A percentile compares a stretch with the other conserved stretches of the same genome.
These are phyloP conservation scores for Cataglyphis rosenhaueri DNA, from an alignment of 2,888 invertebrate species.

Conservation along the genomic window DNA sequence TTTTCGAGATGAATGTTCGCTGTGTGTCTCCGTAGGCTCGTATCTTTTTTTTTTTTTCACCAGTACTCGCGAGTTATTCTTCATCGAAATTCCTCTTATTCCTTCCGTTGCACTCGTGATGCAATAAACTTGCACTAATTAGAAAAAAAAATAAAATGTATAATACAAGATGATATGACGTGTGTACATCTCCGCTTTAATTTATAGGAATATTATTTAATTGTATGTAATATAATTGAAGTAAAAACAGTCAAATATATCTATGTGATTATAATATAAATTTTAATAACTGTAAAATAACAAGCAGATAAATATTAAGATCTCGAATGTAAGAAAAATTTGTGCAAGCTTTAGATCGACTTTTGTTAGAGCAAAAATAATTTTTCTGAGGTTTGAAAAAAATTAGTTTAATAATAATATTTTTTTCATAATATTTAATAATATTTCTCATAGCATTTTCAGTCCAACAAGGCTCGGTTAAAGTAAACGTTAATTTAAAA, in stretches of 20 bases:
- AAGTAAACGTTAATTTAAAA: slow-evolving; percentile 34
- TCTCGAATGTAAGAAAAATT: neutral
- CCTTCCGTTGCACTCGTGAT: neutral
- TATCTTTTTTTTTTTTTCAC: slow-evolving; percentile 70
- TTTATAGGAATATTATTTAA: neutral
- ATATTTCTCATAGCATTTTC: neutral
- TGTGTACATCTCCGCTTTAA: neutral
- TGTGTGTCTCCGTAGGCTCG: slow-evolving; percentile 63
- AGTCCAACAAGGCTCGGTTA: neutral
- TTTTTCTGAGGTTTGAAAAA: neutral
- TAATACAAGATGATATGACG: neutral
- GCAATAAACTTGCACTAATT: slow-evolving; percentile 38
- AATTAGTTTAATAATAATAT: neutral
- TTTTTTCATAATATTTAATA: neutral
- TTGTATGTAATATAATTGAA: neutral
- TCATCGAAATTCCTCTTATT: slow-evolving; percentile 21
- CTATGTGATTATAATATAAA: neutral
- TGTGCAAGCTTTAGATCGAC: neutral
- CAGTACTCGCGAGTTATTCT: slow-evolving; percentile 72
- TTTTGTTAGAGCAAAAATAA: neutral
- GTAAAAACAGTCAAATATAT: neutral
- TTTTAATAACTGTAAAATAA: neutral
- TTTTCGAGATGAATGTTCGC: slow-evolving; percentile 80
- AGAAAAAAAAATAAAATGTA: neutral
- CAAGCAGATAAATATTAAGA: neutral